Base-by-base conservation (phyloP, 2,888 invertebrate species). In the Caenorhabditis sp. region DNA sequence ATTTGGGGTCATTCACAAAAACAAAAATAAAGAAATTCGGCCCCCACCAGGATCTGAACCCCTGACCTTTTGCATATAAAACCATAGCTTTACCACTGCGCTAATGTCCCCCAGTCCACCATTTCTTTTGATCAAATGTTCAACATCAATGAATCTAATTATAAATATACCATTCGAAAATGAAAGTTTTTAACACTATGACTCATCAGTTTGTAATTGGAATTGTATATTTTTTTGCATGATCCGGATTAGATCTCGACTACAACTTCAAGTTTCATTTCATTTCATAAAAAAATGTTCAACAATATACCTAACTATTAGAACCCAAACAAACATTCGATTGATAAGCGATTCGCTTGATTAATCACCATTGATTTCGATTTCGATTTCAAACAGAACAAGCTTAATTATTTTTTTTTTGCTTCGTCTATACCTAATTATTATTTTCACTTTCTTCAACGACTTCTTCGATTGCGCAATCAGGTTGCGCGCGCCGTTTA, bases 311-410 rank as follows among this genome's bases (percentile, higher is more conserved):
- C 36, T 36, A 43, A 17, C 17, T 12, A 17, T 43, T 43, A 43
- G 43, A 17, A 43, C 43, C 17, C 43, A 43, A 43, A 43, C 43
- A 43, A 43, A 43, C 43, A 43, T 70, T 70, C 70, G 70, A 70
- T 65, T 70, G 70, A 70, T 70, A 70, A 65, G 57, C 70, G 64
- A 65, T 70, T 70, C 70, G 65, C 70, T 70, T 70, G 70, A 70
- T 70, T 70, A 70, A 70, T 70, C 43, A 43, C 43, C 14, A 17
- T 14, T 14, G 43, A 43, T 43, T 43, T 43, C 17, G 43, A 43
- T 43, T 43, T 43, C 43, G 43, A 43, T 43, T 43, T 43, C 43
- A 43, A 43, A 43, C 43, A 43, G 43, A 43, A 43, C 43, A 43
- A 43, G 43, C 43, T 43, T 43, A 14, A 43, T 43, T 12, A 43